Evolutionary conservation across 35 echinoderm and acorn worm genomes (phyloP).

Genomic region (Heliocidaris erythrogramma): DNA sequence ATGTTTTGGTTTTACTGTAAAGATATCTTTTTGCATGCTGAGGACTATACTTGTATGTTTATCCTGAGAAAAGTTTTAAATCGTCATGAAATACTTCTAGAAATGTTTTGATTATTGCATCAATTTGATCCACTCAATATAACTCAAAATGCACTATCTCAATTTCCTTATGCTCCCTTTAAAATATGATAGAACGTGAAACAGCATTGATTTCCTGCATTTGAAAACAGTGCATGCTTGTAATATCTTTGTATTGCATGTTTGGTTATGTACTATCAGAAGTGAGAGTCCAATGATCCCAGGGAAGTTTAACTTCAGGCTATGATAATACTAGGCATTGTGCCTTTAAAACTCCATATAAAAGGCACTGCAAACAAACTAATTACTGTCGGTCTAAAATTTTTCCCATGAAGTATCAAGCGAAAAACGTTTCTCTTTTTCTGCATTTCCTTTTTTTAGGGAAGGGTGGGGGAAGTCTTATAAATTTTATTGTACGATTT

Average conservation of each 20-base stretch:
- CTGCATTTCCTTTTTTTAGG: no score
- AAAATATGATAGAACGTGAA: background rate
- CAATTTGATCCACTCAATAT: no score
- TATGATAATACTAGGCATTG: background rate
- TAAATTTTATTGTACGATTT: no score
- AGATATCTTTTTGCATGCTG: background rate
- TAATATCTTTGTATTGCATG: background rate
- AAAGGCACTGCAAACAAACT: no score
- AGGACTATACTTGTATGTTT: background rate
- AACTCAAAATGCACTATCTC: background rate
- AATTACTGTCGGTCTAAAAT: no score
- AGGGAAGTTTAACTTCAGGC: background rate
- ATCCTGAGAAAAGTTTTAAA: no score
- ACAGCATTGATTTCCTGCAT: background rate
- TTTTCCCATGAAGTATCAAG: no score
- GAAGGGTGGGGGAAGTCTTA: no score
- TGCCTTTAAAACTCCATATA: no score
- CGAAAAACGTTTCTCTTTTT: no score
- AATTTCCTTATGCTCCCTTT: background rate
- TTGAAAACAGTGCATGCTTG: background rate
- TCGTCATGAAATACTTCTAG: background rate
- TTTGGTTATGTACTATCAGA: background rate
- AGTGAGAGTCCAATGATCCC: background rate
- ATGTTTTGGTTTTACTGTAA: background rate
- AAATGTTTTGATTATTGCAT: background rate